These are phyloP conservation scores for Heliothis subflexa DNA, from an alignment of 1,140 invertebrate genomes.

Conservation along the genomic window DNA sequence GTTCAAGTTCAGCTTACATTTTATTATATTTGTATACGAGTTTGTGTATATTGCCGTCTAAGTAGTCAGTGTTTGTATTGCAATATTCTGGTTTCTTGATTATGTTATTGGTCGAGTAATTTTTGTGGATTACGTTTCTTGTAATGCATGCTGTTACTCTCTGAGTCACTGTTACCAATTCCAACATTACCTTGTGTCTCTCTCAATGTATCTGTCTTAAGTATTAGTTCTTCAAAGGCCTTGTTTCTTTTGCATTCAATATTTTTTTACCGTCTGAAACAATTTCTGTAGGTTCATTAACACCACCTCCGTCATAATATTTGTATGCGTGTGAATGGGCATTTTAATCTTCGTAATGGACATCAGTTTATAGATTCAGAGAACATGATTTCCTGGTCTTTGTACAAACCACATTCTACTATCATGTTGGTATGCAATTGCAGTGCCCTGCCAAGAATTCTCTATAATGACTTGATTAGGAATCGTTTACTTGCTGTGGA, in stretches of 20 bases:
- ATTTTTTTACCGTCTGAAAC: neutral
- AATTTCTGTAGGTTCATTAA: neutral
- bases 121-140: too few species aligned
- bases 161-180: too few species aligned
- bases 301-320: neutral
- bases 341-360: neutral
- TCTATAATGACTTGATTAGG: slow-evolving; percentile 14
- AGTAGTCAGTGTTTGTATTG: neutral
- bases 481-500: neutral
- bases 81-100: neutral
- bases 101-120: neutral
- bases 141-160: too few species aligned
- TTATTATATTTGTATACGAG: slow-evolving; percentile 14
- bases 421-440: neutral
- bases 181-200: too few species aligned
- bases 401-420: neutral
- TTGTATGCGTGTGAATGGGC: neutral
- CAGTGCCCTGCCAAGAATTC: slow-evolving; percentile 1
- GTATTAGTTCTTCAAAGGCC: too few species aligned
- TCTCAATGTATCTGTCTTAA: too few species aligned
- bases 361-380: neutral
- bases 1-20: slow-evolving; percentile 48
- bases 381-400: slow-evolving; percentile 1
- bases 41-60: neutral
- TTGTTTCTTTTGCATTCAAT: too few species aligned